Percentiles rank a stretch among this genome's conserved stretches.
phyloP scores from a whole-genome alignment of 2,797 vertebrate species.

The Gobionotothen gibberifrons region DNA sequence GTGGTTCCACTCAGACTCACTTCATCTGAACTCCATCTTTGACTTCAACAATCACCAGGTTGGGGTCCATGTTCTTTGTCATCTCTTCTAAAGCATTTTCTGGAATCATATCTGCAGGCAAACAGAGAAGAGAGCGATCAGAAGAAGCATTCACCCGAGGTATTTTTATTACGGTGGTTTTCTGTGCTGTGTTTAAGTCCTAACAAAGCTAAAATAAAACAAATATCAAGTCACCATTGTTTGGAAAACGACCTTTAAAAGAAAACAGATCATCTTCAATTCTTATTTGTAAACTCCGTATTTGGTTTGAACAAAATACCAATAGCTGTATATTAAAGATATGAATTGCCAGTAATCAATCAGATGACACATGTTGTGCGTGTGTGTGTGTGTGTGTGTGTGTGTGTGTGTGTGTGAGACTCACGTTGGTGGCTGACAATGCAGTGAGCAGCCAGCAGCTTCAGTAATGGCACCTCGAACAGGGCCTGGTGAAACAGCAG shows the following conservation, averaged over 20 bases:
- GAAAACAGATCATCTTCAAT: not conserved
- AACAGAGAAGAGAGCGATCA: constrained; percentile 6
- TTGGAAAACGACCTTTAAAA: not conserved
- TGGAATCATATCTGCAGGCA: constrained; percentile 92
- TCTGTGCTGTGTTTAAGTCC: not conserved
- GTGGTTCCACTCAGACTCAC: constrained; percentile 81
- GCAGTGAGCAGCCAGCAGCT: constrained; percentile 96
- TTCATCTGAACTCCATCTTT: constrained; percentile 93
- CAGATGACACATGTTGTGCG: not conserved
- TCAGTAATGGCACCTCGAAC: constrained; percentile 96
- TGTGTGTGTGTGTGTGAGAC: constrained; percentile 55
- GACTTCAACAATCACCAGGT: constrained; percentile 92
- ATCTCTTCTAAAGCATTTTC: constrained; percentile 99
- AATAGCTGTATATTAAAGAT: not conserved
- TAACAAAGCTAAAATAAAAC: not conserved
- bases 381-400: not conserved
- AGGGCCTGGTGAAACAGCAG: constrained; percentile 96
- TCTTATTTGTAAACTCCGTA: not conserved
- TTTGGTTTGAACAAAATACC: not conserved
- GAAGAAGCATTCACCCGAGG: not conserved
- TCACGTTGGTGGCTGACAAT: constrained; percentile 97
- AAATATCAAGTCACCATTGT: not conserved
- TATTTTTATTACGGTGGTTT: no score
- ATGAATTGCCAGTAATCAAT: not conserved
- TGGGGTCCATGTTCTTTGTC: constrained; percentile 98